phyloP scores from a whole-genome alignment of 2,797 vertebrate species.

The Tamandua tetradactyla region DNA sequence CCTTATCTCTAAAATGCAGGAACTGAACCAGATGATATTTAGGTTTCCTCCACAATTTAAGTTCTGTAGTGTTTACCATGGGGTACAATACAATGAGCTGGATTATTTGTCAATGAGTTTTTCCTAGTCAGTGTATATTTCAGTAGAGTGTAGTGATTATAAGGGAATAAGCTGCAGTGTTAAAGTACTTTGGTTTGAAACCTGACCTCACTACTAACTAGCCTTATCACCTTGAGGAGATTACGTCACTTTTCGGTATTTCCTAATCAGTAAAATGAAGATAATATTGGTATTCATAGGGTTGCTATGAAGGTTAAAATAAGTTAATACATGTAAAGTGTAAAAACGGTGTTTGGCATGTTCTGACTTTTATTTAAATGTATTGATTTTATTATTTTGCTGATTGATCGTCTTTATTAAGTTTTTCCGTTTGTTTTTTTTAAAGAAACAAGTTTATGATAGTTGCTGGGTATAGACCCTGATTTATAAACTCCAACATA shows the following conservation, averaged over 20 bases:
- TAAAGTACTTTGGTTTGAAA: neutral
- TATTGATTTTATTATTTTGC: slow-evolving; percentile 22
- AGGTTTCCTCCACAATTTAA: neutral
- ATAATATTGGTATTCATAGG: neutral
- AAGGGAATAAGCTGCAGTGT: neutral
- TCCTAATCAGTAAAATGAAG: slow-evolving; percentile 11
- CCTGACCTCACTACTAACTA: neutral
- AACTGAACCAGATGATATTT: neutral
- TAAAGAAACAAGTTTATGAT: no score
- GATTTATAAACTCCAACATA: neutral
- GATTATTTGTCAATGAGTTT: neutral
- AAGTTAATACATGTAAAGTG: neutral
- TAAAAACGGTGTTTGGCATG: neutral
- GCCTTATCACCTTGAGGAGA: neutral
- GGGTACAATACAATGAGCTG: neutral
- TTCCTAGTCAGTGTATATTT: neutral
- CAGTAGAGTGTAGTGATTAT: neutral
- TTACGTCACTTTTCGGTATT: neutral
- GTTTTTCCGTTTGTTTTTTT: no score
- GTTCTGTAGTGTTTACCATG: neutral
- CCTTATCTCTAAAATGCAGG: neutral
- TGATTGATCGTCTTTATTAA: neutral
- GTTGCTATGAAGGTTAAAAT: slow-evolving; percentile 18
- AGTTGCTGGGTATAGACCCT: neutral
- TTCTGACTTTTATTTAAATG: neutral